A percentile compares a stretch with the other conserved stretches of the same genome.
These are phyloP conservation scores for Silvanus unidentatus DNA, from an alignment of 2,888 invertebrate species.

Conservation along the genomic window DNA sequence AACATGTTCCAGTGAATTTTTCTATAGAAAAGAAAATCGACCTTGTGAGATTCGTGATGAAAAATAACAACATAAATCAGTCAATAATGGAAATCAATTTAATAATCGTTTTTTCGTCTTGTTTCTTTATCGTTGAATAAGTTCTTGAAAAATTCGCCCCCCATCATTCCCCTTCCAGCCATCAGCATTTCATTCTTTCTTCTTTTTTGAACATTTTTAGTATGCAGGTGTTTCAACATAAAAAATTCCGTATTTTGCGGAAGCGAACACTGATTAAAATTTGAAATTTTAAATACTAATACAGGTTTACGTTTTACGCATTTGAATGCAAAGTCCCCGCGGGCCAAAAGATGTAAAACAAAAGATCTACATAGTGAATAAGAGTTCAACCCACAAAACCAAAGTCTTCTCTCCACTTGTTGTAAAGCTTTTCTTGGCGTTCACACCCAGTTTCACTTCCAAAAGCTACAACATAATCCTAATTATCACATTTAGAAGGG, in stretches of 20 bases:
- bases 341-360: constrained; percentile 3
- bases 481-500: constrained; percentile 17
- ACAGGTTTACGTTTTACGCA: constrained; percentile 5
- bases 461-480: constrained; percentile 17
- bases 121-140: too few relatives aligned
- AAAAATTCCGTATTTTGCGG: neutral
- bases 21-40: too few relatives aligned
- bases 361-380: neutral
- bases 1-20: too few relatives aligned
- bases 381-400: constrained; percentile 1
- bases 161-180: too few relatives aligned
- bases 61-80: too few relatives aligned
- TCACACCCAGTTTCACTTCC: constrained; percentile 7
- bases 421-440: neutral
- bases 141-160: too few relatives aligned
- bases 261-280: constrained; percentile 8
- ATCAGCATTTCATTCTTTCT: too few relatives aligned
- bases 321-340: constrained; percentile 6
- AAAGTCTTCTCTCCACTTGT: constrained; percentile 1
- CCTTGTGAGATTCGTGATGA: too few relatives aligned
- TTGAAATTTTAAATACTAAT: constrained; percentile 12
- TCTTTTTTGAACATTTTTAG: too few relatives aligned
- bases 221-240: constrained; percentile 1
- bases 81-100: too few relatives aligned
- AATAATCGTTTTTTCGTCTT: too few relatives aligned